Conservation (phyloP, 64 coral and sea anemone genomes). For the Exaiptasia diaphana region DNA sequence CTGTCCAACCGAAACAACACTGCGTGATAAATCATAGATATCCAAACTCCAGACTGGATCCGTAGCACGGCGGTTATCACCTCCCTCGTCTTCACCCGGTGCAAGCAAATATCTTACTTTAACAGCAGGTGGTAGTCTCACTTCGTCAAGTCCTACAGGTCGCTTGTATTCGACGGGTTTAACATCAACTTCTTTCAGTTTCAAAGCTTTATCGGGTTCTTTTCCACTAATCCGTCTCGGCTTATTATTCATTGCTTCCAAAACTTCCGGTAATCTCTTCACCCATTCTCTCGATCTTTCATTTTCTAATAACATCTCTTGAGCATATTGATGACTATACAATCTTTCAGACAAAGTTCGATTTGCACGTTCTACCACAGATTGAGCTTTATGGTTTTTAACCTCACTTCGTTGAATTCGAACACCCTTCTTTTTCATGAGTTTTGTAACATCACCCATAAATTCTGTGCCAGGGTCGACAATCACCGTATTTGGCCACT, state of each 20-base stretch:
- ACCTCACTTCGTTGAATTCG: slow-evolving; percentile 29
- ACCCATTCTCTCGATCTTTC: slow-evolving; percentile 67
- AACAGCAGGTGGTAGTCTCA: slow-evolving; percentile 8
- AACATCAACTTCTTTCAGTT: slow-evolving; percentile 31
- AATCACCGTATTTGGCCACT: slow-evolving; percentile 26
- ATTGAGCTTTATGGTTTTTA: slow-evolving; percentile 15
- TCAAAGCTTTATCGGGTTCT: slow-evolving; percentile 53
- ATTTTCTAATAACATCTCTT: slow-evolving; percentile 50
- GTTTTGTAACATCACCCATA: slow-evolving; percentile 43
- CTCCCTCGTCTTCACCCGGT: slow-evolving; percentile 45
- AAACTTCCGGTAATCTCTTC: slow-evolving; percentile 52
- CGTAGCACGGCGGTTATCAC: slow-evolving; percentile 19
- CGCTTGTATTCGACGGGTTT: slow-evolving; percentile 36
- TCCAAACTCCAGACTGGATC: slow-evolving; percentile 48
- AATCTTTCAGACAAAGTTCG: slow-evolving; percentile 50
- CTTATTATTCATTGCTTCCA: slow-evolving; percentile 45
- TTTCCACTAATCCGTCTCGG: slow-evolving; percentile 50
- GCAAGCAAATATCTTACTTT: slow-evolving; percentile 52
- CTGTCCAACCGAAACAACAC: slow-evolving; percentile 20
- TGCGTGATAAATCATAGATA: slow-evolving; percentile 34
- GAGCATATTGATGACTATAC: slow-evolving; percentile 34
- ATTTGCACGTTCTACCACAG: not conserved
- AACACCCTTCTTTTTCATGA: slow-evolving; percentile 38
- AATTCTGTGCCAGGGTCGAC: slow-evolving; percentile 57
- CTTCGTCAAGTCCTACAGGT: slow-evolving; percentile 28